A percentile compares a stretch with the other conserved stretches of the same genome.
Conservation (phyloP, 2,113 vertebrate species). For the Pygathrix nemaeus region DNA sequence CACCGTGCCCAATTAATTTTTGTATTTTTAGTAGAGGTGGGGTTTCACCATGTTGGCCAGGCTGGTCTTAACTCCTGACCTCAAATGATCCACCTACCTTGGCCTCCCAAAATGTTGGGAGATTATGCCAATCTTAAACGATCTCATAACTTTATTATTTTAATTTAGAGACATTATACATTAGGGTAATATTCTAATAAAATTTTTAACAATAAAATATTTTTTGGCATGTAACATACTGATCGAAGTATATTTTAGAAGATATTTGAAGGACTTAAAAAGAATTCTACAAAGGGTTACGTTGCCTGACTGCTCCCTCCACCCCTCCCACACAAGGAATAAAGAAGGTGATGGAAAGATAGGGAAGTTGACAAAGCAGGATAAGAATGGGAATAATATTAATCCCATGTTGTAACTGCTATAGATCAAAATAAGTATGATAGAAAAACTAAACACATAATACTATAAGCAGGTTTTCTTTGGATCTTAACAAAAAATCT, state of each 20-base stretch:
- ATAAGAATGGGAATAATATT: background rate
- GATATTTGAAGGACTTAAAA: background rate
- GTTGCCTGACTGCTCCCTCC: background rate
- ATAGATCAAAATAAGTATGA: slow-evolving; percentile 13
- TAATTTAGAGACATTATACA: background rate
- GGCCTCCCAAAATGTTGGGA: no score
- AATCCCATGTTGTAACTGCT: slow-evolving; percentile 3
- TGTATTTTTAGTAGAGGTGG: no score
- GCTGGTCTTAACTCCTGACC: no score
- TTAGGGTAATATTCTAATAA: slow-evolving; percentile 24
- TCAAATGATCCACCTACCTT: no score
- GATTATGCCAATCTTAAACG: background rate
- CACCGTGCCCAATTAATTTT: no score
- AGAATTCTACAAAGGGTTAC: background rate
- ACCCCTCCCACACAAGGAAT: background rate
- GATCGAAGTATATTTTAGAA: slow-evolving; percentile 1
- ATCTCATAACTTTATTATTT: slow-evolving; percentile 39
- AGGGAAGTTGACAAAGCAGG: background rate
- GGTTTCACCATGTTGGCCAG: no score
- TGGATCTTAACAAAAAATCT: slow-evolving; percentile 30
- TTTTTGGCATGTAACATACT: slow-evolving; percentile 37
- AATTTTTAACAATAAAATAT: slow-evolving; percentile 21
- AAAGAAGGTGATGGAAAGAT: background rate
- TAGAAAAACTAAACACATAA: background rate
- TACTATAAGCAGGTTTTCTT: background rate